Conservation (phyloP, 2,888 invertebrate species). For the Mallateleia sp. region DNA sequence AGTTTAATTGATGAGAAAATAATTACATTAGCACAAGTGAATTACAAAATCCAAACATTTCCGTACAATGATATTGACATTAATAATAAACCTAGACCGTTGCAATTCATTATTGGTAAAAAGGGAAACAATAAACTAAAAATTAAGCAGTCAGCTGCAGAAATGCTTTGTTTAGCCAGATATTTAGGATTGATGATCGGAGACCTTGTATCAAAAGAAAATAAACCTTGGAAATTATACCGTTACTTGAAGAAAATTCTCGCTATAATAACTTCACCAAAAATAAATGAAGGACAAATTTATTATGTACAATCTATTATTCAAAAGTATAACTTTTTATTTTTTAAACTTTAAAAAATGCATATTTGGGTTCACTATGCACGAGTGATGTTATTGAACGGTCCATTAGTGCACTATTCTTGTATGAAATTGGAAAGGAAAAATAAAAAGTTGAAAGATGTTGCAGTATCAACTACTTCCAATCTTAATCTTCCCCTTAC, state of each 20-base stretch:
- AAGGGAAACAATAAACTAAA: constrained; percentile 29
- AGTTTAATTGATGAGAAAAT: constrained; percentile 5
- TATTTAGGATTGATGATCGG: constrained; percentile 42
- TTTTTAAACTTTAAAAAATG: constrained; percentile 52
- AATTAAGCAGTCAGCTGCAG: constrained; percentile 28
- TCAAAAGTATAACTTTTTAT: constrained; percentile 44
- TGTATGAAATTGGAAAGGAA: constrained; percentile 35
- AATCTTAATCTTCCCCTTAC: constrained; percentile 33
- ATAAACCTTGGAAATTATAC: constrained; percentile 29
- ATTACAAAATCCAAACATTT: constrained; percentile 28
- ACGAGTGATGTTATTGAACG: constrained; percentile 13
- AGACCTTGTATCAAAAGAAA: constrained; percentile 25
- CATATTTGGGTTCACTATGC: constrained; percentile 51
- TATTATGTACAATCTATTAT: constrained; percentile 1
- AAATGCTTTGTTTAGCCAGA: constrained; percentile 7
- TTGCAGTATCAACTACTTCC: constrained; percentile 8
- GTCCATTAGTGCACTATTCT: constrained; percentile 35
- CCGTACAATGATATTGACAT: constrained; percentile 13
- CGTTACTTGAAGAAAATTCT: constrained; percentile 12
- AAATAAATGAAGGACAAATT: constrained; percentile 14
- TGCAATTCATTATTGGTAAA: not conserved
- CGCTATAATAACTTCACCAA: constrained; percentile 15
- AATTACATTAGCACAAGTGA: not conserved
- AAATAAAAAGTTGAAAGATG: constrained; percentile 34
- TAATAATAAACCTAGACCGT: constrained; percentile 28